Base-by-base conservation (phyloP, 2,888 invertebrate genomes). In the Chorisops tibialis region DNA sequence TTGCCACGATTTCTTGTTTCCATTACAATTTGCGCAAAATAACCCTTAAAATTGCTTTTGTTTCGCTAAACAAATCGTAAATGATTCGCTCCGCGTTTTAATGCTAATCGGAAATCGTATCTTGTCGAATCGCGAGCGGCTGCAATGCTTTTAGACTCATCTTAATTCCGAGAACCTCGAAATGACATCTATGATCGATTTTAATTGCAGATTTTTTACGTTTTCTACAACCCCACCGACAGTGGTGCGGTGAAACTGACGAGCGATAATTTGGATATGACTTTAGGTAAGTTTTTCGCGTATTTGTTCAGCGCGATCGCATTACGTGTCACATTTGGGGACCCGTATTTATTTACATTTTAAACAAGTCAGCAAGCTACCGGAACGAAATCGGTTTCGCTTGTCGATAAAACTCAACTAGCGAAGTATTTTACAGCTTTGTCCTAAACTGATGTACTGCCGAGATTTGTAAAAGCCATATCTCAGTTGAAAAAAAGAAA, bases 221-320 rank as follows among this genome's bases (percentile, higher is more conserved):
- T 75, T 64, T 87, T 88, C 80, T 87, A 87, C 76, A 88, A 87
- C 75, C 88, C 89, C 67, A 87, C 87, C 67, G 85, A 89, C 80
- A 89, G 89, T 78, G 92, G 89, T 63, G 92, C 93, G 67, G 86
- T 91, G 60, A 84, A 89, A 75, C 83, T 95, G 73, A 90, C 87
- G 67, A 83, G 86, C 78, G 83, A 86, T 75, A 92, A 90, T 80
- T 84, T 93, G 81, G 91, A 91, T 80, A 87, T 87, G 84, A 87
- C 87, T 67, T 81, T 93, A 83, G 91, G 93, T 92, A 80, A 85
- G 83, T 73, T n/a, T 19, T n/a, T n/a, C n/a, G 30, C 30, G 30
- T 9, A 30, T 30, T 30, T 24, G 7, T 24, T n/a, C 4, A 24
- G 24, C 24, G 24, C 24, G 4, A 24, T 5, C 7, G 4, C 7